Percentiles rank a stretch among this genome's conserved stretches.
These are phyloP conservation scores for Phengaris alcon DNA, from an alignment of 2,888 invertebrate species.

Conservation along the genomic window DNA sequence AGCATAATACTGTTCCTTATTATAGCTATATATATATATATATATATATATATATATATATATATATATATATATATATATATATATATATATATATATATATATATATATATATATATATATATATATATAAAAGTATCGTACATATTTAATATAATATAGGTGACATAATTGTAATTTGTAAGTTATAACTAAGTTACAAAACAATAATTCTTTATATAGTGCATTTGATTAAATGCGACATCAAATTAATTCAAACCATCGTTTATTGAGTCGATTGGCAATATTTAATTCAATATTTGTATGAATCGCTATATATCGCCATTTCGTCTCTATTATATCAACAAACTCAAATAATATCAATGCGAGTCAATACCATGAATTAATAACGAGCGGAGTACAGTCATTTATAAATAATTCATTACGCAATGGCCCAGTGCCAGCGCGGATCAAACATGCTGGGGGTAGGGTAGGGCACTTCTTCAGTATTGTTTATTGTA, in stretches of 20 bases:
- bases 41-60: too few species aligned
- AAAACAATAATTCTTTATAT: background rate
- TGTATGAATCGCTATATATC: constrained; percentile 18
- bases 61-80: too few species aligned
- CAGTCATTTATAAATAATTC: constrained; percentile 42
- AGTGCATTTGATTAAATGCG: background rate
- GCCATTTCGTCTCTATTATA: constrained; percentile 25
- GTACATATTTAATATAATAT: too few species aligned
- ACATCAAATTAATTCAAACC: background rate
- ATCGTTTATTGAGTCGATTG: background rate
- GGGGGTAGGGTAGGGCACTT: constrained; percentile 8
- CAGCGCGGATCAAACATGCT: constrained; percentile 48
- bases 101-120: too few species aligned
- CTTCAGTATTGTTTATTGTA: constrained; percentile 26
- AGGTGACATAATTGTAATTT: background rate
- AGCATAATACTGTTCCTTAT: background rate
- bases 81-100: too few species aligned
- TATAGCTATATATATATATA: too few species aligned
- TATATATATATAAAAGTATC: too few species aligned
- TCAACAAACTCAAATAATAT: constrained; percentile 25
- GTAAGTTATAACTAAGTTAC: background rate
- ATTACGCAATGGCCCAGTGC: constrained; percentile 52
- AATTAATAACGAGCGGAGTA: constrained; percentile 38
- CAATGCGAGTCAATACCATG: constrained; percentile 29
- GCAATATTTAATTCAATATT: constrained; percentile 21